A percentile compares a stretch with the other conserved stretches of the same genome.
These are phyloP conservation scores for Axis porcinus DNA, from an alignment of 2,113 vertebrate genomes.

Conservation along the genomic window DNA sequence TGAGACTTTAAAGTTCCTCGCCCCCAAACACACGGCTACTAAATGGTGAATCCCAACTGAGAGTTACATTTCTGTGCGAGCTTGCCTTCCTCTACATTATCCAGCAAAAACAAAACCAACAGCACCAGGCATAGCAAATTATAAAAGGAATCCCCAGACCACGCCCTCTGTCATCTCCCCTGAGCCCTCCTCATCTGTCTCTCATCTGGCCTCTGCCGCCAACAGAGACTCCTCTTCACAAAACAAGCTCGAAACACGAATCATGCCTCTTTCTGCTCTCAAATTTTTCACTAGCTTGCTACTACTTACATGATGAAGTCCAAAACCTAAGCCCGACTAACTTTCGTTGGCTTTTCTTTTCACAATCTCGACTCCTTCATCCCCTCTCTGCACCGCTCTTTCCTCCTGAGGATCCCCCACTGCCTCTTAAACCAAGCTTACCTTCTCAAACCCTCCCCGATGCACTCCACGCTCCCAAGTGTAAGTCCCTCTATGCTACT, in stretches of 20 bases:
- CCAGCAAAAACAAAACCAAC: neutral
- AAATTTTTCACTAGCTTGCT: neutral
- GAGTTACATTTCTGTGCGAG: neutral
- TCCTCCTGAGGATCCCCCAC: neutral
- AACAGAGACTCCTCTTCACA: neutral
- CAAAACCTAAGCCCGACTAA: neutral
- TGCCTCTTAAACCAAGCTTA: neutral
- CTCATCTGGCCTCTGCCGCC: neutral
- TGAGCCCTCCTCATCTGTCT: neutral
- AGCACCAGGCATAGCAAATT: neutral
- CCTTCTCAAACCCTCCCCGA: neutral
- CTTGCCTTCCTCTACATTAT: neutral
- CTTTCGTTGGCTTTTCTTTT: neutral
- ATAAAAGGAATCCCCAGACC: neutral
- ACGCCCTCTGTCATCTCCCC: neutral
- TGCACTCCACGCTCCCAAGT: fast-evolving
- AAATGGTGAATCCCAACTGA: neutral
- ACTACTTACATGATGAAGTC: neutral
- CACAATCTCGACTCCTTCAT: neutral
- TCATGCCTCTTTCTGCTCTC: neutral
- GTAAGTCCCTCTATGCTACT: neutral
- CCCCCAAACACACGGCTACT: neutral
- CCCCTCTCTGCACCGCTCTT: neutral
- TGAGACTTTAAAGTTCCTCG: neutral
- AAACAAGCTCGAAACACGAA: constrained; percentile 28